A percentile compares a stretch with the other conserved stretches of the same genome.
Conservation (phyloP, 2,888 invertebrate species). For the Andrena chrysosceles region DNA sequence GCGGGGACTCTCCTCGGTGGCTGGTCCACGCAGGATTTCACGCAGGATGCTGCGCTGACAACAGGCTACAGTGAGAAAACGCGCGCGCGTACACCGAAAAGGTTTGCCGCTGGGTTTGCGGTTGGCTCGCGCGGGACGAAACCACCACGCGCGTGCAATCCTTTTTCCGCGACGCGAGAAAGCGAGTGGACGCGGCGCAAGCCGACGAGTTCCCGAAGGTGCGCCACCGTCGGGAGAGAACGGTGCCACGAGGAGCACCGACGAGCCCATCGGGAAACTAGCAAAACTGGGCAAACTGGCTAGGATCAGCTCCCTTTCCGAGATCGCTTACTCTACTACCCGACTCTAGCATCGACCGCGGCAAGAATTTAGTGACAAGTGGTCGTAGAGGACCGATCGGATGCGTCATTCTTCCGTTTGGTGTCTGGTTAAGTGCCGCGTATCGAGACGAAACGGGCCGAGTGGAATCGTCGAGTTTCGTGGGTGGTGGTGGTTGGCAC, state of each 20-base stretch:
- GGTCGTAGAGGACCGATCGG: constrained; percentile 2
- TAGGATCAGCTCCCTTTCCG: background rate
- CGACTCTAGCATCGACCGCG: no score
- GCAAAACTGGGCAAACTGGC: background rate
- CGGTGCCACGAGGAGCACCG: constrained; percentile 32
- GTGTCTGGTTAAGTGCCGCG: constrained; percentile 33
- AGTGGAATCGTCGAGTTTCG: constrained; percentile 68
- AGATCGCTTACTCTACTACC: background rate
- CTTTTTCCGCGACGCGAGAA: constrained; percentile 4
- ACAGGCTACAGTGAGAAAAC: background rate
- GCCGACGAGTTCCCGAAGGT: constrained; percentile 41
- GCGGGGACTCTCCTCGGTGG: background rate
- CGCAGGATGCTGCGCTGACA: background rate
- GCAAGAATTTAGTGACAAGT: background rate
- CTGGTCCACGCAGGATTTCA: constrained; percentile 1
- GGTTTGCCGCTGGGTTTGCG: background rate
- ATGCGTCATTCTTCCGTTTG: constrained; percentile 49
- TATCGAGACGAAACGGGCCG: constrained; percentile 29
- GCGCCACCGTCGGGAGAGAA: constrained; percentile 47
- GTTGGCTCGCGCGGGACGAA: constrained; percentile 11
- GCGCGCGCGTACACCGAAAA: constrained; percentile 3
- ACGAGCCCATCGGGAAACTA: background rate
- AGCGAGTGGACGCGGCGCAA: background rate
- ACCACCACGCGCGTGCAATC: constrained; percentile 32
- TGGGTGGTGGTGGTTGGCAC: constrained; percentile 1